Base-by-base conservation (phyloP, 2,797 vertebrate species). In the Furcifer pardalis region DNA sequence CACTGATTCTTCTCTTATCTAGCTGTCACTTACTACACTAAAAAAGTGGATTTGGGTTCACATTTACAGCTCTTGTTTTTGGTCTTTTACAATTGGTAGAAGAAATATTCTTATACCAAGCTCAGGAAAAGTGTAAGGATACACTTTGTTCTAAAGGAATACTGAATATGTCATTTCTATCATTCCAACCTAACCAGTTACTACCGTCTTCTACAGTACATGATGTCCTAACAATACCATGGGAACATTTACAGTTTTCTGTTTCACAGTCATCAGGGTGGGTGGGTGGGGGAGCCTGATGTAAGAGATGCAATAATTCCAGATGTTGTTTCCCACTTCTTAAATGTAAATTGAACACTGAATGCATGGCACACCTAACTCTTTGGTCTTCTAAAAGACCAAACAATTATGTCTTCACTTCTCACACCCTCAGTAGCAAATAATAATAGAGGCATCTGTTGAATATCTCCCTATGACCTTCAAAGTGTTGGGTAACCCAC, bases 381-480 rank as follows among this genome's bases (percentile, higher is more conserved):
- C 35, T 19, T 25, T 71, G n/a, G n/a, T 94, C 30, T 89, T 92
- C 87, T 88, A 91, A 92, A 62, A 60, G 63, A 90, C 66, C 68
- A 80, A 92, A 72, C 86, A 91, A 81, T 59, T 44, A 82, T 77
- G 66, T 19, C 59, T 42, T 93, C 81, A 89, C 89, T 92, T 94
- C 79, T 85, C 79, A 15, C 32, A 77, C 77, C 59, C 17, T 86
- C 2, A 1, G 13, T 83, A 88, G 71, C 73, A 79, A 87, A 32
- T 74, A 91, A 79, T 63, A 75, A 56, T 79, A 1, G 0, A 10
- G 73, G 85, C 84, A 88, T 85, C 44, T 59, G 35, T 79, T 84
- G 65, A 81, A 75, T 5, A 32, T 21, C 9, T 68, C 3, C 17
- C 10, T 46, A n/a, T 0, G 0, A 77, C 25, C 80, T 25, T 81